phyloP scores from a whole-genome alignment of 2,113 vertebrate species.

The Mugil cephalus region DNA sequence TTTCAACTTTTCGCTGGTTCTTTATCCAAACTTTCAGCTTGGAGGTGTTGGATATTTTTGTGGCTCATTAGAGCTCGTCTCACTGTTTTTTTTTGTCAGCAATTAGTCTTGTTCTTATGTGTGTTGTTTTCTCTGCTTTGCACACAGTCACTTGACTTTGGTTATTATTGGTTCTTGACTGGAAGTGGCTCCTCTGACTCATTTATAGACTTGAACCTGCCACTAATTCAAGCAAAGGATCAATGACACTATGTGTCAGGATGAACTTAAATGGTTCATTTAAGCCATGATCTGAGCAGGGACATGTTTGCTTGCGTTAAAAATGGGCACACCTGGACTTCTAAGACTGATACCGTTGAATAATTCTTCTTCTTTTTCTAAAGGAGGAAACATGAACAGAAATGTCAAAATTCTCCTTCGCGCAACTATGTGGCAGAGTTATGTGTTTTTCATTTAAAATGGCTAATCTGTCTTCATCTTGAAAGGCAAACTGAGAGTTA shows the following conservation, averaged over 20 bases:
- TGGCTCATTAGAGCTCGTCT: slow-evolving; percentile 16
- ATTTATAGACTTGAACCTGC: no score
- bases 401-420: no score
- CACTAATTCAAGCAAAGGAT: slow-evolving; percentile 13
- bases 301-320: slow-evolving; percentile 44
- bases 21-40: slow-evolving; percentile 3
- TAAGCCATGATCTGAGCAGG: background rate
- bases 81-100: slow-evolving; percentile 16
- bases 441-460: no score
- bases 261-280: slow-evolving; percentile 1
- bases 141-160: background rate
- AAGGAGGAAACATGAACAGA: no score
- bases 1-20: background rate
- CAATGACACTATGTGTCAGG: slow-evolving; percentile 22
- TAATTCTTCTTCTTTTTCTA: background rate
- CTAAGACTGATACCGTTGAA: no score
- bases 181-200: background rate
- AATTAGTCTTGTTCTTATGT: slow-evolving; percentile 23
- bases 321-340: slow-evolving; percentile 11
- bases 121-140: slow-evolving; percentile 38
- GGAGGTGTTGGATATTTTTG: background rate
- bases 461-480: no score
- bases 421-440: no score
- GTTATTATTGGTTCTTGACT: slow-evolving; percentile 13
- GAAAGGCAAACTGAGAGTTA: background rate